Evolutionary conservation across 92 coral and sea anemone species (phyloP), one percentile per base, ranked within the genome.

Genomic region (Zoanthus solanderi): DNA sequence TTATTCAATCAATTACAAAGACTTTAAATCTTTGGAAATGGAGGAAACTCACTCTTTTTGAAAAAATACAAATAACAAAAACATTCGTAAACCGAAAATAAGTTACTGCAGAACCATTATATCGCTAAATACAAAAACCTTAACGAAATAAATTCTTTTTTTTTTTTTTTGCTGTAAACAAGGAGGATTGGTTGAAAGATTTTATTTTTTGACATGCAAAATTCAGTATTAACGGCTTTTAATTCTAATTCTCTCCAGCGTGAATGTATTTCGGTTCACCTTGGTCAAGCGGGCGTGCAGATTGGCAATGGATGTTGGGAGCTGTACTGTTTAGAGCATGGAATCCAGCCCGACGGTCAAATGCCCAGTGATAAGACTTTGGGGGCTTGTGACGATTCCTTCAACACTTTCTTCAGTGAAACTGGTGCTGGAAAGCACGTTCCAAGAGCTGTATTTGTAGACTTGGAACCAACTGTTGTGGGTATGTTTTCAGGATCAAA

Each of bases 291-390:
- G 32, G 99, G 99, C 56, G 98, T 95, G 16, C 98, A 96, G 87
- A 94, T 96, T 79, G 98, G 98, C 23, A 96, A 96, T 72, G 97
- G 95, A 16, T 96, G 99, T 78, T 96, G 99, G 99, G 99, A 96
- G 87, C 85, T 96, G 82, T 96, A 96, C 88, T 96, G 99, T 72
- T 88, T 96, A 89, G 99, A 96, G 90, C 99, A 96, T 83, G 98
- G 96, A 84, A 96, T 96, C 87, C 95, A 93, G 84, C 98, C 98
- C 30, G 98, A 96, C 82, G 99, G 99, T 57, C 98, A 95, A 76
- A 92, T 93, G 93, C 99, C 95, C 67, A 92, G 98, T 53, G 95
- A 95, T 89, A 89, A 87, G 69, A 93, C 93, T 72, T 84, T 88
- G 10, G 94, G 91, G 48, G 98, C 94, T n/a, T 96, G 95, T 29